Conservation (phyloP, 1,140 invertebrate species). For the Drosophila chauvacae region DNA sequence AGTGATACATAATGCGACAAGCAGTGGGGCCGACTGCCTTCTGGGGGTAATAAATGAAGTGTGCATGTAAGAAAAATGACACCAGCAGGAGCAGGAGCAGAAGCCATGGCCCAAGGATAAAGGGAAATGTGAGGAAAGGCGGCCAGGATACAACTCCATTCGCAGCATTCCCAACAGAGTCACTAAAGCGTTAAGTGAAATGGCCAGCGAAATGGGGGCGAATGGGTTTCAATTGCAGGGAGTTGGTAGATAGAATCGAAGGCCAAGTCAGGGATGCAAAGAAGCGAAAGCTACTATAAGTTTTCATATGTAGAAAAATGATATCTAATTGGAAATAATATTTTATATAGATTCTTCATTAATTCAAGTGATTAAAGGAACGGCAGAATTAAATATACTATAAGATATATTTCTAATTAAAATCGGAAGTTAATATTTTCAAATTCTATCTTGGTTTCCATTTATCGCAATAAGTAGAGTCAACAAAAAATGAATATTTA, state of each 20-base stretch:
- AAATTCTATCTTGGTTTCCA: not conserved
- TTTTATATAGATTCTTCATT: not conserved
- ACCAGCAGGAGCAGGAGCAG: slow-evolving; percentile 28
- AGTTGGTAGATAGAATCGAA: slow-evolving; percentile 3
- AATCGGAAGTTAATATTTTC: not conserved
- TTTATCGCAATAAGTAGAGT: not conserved
- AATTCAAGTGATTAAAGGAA: too few species aligned
- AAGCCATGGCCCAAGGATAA: slow-evolving; percentile 3
- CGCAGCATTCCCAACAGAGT: slow-evolving; percentile 39
- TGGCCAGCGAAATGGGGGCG: slow-evolving; percentile 41
- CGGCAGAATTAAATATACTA: too few species aligned
- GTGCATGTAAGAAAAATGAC: slow-evolving; percentile 76
- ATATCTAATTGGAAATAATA: not conserved
- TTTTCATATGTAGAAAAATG: not conserved
- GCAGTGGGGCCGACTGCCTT: slow-evolving; percentile 21
- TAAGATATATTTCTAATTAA: too few species aligned
- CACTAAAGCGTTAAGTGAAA: slow-evolving; percentile 61
- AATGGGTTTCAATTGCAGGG: slow-evolving; percentile 1
- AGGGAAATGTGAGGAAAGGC: slow-evolving; percentile 6
- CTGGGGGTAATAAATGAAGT: slow-evolving; percentile 77
- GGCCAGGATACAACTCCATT: slow-evolving; percentile 48
- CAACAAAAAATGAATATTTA: not conserved
- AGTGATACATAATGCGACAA: slow-evolving; percentile 69
- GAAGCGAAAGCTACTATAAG: not conserved
- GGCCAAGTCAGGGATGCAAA: slow-evolving; percentile 21